Evolutionary conservation across 2,888 invertebrate species (phyloP), one percentile per base, ranked within the genome.

Genomic region (Ceraclea dissimilis): DNA sequence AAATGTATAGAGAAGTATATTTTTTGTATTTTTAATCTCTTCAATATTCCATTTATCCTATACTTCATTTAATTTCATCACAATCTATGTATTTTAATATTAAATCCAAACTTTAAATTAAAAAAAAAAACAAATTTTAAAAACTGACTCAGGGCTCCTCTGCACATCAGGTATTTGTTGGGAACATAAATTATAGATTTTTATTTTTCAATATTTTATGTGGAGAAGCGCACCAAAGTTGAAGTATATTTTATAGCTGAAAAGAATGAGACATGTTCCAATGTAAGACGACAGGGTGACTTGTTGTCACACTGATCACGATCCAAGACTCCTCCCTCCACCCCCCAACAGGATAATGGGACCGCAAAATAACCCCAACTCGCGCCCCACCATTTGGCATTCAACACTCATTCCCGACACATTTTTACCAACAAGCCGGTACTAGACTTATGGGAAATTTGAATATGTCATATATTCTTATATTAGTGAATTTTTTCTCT

Each of bases 371-470:
- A 61, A 56, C 54, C 54, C 50, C 52, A 49, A 33, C 43, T 39
- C 52, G 22, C 43, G 52, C 33, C 26, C 51, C 22, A 33, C 61
- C 58, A 56, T 58, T 61, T 61, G 59, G 61, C 57, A 61, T 61
- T 60, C 61, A 56, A 53, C 52, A 57, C 59, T 61, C 61, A 61
- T 61, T 58, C 57, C 53, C 61, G 49, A 61, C 61, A 61, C 61
- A 61, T 60, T 61, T 61, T 61, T 61, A 57, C 58, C 43, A 51
- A 54, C 58, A 39, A 47, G 52, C 31, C 56, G 52, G 54, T 49
- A 57, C 56, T 54, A 49, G 61, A 61, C 61, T 59, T 60, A 60
- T 59, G 61, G 59, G 59, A 61, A 61, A 61, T 61, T 61, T 60
- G 59, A 61, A 61, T 58, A 59, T 49, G 58, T 59, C 54, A 51